Evolutionary conservation across 2,888 invertebrate species (phyloP).

Genomic region (Dione vanillae): DNA sequence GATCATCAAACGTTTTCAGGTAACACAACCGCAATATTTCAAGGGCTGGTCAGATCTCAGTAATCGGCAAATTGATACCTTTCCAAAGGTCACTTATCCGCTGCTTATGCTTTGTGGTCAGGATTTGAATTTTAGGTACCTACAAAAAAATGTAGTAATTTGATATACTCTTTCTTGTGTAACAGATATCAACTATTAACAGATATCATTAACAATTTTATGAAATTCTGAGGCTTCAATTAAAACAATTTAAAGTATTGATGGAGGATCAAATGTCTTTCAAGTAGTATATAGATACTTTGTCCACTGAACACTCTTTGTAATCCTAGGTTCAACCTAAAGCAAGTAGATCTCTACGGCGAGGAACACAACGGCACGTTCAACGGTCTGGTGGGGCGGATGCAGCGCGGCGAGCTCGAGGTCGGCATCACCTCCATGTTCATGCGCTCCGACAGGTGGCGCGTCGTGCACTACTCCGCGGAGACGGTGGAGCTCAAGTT

Average conservation of each 20-base stretch:
- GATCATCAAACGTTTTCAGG: conserved; percentile 50
- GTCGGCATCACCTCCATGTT: conserved; percentile 80
- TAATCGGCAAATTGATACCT: conserved; percentile 68
- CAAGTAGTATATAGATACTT: too few relatives aligned
- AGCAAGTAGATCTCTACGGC: conserved; percentile 77
- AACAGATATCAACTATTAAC: too few relatives aligned
- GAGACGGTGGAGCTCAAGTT: conserved; percentile 74
- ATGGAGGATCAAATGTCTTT: too few relatives aligned
- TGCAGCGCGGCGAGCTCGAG: conserved; percentile 82
- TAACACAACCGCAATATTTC: conserved; percentile 66
- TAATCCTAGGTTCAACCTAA: conserved; percentile 58
- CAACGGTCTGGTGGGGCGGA: conserved; percentile 81
- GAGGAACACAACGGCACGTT: conserved; percentile 84
- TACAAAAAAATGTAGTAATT: neutral
- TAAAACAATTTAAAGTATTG: too few relatives aligned
- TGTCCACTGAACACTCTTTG: neutral
- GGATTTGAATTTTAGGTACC: conserved; percentile 66
- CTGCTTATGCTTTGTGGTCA: conserved; percentile 66
- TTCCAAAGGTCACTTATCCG: conserved; percentile 71
- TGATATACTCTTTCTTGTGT: too few relatives aligned
- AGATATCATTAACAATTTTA: too few relatives aligned
- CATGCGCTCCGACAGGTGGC: conserved; percentile 83
- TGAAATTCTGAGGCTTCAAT: too few relatives aligned
- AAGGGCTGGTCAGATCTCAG: conserved; percentile 67
- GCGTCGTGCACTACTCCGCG: conserved; percentile 78